Percentiles rank a stretch among this genome's conserved stretches.
phyloP scores from a whole-genome alignment of 2,113 vertebrate species.

The Thamnaconus septentrionalis region DNA sequence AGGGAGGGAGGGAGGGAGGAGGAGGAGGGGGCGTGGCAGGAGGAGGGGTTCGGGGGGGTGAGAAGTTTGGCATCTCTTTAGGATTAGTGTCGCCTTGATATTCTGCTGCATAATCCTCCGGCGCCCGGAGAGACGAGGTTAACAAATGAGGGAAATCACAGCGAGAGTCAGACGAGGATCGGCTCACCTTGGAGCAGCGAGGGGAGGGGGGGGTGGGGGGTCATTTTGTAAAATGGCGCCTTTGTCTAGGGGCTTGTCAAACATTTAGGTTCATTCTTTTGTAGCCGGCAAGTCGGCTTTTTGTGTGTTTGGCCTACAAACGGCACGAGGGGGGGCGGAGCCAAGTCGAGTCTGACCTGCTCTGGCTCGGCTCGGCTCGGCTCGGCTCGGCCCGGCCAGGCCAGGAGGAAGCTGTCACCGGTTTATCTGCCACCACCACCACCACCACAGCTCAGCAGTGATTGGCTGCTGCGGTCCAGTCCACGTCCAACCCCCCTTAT shows the following conservation, averaged over 20 bases:
- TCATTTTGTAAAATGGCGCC: slow-evolving; percentile 55
- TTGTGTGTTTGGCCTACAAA: slow-evolving; percentile 56
- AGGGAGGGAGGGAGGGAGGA: slow-evolving; percentile 32
- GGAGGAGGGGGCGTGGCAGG: slow-evolving; percentile 35
- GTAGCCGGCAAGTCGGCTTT: slow-evolving; percentile 54
- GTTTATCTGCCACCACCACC: no score
- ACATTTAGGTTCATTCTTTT: slow-evolving; percentile 67
- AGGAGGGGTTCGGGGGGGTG: slow-evolving; percentile 3
- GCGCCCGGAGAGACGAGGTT: slow-evolving; percentile 55
- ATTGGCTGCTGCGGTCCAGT: no score
- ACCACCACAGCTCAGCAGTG: no score
- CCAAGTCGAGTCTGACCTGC: no score
- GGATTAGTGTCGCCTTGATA: slow-evolving; percentile 76
- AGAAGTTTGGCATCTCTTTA: slow-evolving; percentile 68
- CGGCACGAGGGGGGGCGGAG: slow-evolving; percentile 15
- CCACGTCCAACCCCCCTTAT: no score
- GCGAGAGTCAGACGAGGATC: slow-evolving; percentile 53
- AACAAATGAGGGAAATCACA: slow-evolving; percentile 58
- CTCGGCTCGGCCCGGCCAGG: no score
- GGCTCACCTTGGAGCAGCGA: slow-evolving; percentile 51
- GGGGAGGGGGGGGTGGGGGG: slow-evolving; percentile 26
- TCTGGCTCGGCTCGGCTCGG: no score
- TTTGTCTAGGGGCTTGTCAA: slow-evolving; percentile 67
- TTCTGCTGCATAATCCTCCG: slow-evolving; percentile 69
- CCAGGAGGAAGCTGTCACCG: no score